Conservation (phyloP, 92 coral and sea anemone species). For the Ricordea florida region DNA sequence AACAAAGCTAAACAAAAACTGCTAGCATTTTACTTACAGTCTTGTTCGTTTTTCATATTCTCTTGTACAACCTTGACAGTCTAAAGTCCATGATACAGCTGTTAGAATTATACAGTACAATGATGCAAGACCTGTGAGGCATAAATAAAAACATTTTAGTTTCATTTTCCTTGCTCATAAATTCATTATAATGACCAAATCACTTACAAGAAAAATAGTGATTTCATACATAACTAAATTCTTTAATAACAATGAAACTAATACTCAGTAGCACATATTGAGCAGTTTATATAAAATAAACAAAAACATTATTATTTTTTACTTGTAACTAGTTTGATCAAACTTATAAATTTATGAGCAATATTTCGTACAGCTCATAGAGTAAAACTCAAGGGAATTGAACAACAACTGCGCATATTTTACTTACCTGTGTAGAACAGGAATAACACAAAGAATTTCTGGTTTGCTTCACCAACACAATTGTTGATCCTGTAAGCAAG, state of each 20-base stretch:
- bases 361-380: too few species aligned
- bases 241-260: too few species aligned
- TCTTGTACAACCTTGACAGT: constrained; percentile 77
- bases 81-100: constrained; percentile 84
- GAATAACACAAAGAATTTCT: constrained; percentile 87
- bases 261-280: too few species aligned
- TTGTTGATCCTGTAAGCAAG: constrained; percentile 84
- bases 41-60: constrained; percentile 83
- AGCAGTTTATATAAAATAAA: not conserved
- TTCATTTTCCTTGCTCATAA: too few species aligned
- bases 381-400: too few species aligned
- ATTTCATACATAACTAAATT: too few species aligned
- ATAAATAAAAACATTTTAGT: not conserved
- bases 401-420: too few species aligned
- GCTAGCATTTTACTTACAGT: constrained; percentile 58
- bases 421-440: constrained; percentile 90
- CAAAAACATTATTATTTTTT: not conserved
- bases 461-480: constrained; percentile 98
- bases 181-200: too few species aligned
- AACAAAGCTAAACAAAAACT: not conserved
- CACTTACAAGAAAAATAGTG: too few species aligned
- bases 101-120: constrained; percentile 78
- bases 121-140: constrained; percentile 75
- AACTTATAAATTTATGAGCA: too few species aligned
- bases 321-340: too few species aligned